Evolutionary conservation across 2,888 invertebrate genomes (phyloP), one percentile per base, ranked within the genome.

Genomic region (Bombyx huttoni): DNA sequence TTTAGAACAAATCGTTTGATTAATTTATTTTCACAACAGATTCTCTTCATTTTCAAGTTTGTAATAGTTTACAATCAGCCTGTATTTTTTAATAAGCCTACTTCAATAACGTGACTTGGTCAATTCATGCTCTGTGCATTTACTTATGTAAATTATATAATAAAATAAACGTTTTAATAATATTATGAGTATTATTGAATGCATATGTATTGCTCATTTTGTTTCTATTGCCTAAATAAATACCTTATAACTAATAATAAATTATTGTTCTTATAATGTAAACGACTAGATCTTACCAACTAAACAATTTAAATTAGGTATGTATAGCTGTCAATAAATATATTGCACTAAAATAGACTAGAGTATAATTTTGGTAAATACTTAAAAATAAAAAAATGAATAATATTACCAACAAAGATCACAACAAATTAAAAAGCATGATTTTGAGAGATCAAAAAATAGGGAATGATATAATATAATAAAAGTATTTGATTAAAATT

Each of bases 291-390:
- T 40, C 40, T 40, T 63, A 61, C 67, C 14, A 24, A 57, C 63
- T 65, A 66, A 65, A 64, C 57, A 60, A 65, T 59, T 74, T 76
- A 77, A 75, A 73, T 68, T 68, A 24, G 24, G 24, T 24, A 24
- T 24, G 24, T 24, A 65, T 52, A 57, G 60, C 54, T 56, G 56
- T 68, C 63, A 69, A 74, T 79, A 78, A 79, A 77, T 77, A 80
- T 81, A 81, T 81, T 83, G 82, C 83, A 84, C 81, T 68, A 47
- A 49, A 53, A 47, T 56, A 51, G 67, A 68, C 63, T 69, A 67
- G 65, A 67, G 66, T 70, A 73, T 70, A 73, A 59, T 57, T 13
- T 63, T 63, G 58, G 60, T 71, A 64, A 61, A 58, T 62, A 63
- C 65, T 68, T 40, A 64, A 54, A 57, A 71, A 67, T 65, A 67